Conservation (phyloP, 2,797 vertebrate genomes). For the Diceros bicornis region DNA sequence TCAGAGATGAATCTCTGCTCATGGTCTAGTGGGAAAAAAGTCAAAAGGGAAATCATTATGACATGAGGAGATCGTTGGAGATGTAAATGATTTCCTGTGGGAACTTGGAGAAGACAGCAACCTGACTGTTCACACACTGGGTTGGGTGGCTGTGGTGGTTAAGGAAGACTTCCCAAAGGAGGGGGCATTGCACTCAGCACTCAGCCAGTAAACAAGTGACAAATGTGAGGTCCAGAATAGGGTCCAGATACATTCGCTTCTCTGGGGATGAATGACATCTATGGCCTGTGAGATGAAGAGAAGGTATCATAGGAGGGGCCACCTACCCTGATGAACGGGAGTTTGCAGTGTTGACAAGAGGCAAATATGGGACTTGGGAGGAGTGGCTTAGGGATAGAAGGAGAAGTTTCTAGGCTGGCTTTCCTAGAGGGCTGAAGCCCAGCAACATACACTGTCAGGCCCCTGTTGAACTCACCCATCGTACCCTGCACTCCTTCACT, state of each 20-base stretch:
- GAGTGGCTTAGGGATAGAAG: not conserved
- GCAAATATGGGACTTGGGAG: not conserved
- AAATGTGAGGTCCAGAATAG: not conserved
- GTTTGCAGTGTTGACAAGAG: not conserved
- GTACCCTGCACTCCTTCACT: not conserved
- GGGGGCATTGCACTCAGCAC: not conserved
- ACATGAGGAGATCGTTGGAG: rapidly evolving
- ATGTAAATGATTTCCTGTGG: not conserved
- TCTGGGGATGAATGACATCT: not conserved
- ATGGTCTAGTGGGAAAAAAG: not conserved
- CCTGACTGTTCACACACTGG: not conserved
- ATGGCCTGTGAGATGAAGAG: not conserved
- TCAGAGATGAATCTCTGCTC: not conserved
- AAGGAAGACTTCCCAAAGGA: not conserved
- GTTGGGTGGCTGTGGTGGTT: not conserved
- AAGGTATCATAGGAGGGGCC: not conserved
- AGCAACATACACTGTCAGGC: not conserved
- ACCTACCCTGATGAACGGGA: not conserved
- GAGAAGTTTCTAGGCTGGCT: not conserved
- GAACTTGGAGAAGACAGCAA: not conserved
- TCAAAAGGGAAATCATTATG: not conserved
- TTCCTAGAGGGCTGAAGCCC: not conserved
- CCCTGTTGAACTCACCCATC: not conserved
- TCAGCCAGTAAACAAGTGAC: not conserved
- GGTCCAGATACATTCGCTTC: not conserved